A percentile compares a stretch with the other conserved stretches of the same genome.
phyloP scores from a whole-genome alignment of 2,797 vertebrate genomes.

The Masticophis lateralis region DNA sequence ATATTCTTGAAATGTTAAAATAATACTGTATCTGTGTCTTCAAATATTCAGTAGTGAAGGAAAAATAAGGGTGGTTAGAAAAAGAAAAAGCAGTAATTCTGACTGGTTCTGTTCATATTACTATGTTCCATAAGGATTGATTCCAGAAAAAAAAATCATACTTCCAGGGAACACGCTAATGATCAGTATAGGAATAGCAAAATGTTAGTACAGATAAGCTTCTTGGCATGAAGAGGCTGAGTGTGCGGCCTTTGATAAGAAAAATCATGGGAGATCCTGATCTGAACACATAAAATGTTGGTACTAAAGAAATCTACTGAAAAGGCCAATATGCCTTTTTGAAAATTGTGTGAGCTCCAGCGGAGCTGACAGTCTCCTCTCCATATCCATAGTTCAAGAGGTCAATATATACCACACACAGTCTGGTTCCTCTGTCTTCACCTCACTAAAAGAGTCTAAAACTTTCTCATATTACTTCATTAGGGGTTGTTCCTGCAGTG shows the following conservation, averaged over 20 bases:
- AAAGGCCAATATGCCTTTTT: conserved; percentile 22
- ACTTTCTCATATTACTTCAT: conserved; percentile 43
- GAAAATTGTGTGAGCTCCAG: conserved; percentile 38
- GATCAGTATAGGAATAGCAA: conserved; percentile 18
- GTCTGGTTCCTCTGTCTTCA: conserved; percentile 39
- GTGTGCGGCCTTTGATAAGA: conserved; percentile 20
- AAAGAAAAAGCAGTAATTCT: conserved; percentile 31
- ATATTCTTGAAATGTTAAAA: neutral
- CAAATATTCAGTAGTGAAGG: conserved; percentile 21
- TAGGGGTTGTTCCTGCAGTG: neutral
- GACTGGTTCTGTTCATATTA: conserved; percentile 13
- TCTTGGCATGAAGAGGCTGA: conserved; percentile 19
- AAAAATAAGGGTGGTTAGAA: conserved; percentile 22
- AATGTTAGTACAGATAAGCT: conserved; percentile 13
- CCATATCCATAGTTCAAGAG: conserved; percentile 40
- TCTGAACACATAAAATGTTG: neutral
- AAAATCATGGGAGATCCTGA: conserved; percentile 9
- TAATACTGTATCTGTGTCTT: conserved; percentile 23
- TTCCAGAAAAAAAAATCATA: neutral
- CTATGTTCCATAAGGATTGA: conserved; percentile 31
- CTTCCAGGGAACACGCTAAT: conserved; percentile 16
- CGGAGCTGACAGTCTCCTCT: conserved; percentile 30
- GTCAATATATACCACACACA: conserved; percentile 38
- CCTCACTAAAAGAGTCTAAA: conserved; percentile 33
- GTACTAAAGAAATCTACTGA: conserved; percentile 16